A percentile compares a stretch with the other conserved stretches of the same genome.
These are phyloP conservation scores for Lordiphosa andalusiaca DNA, from an alignment of 2,888 invertebrate genomes.

Conservation along the genomic window DNA sequence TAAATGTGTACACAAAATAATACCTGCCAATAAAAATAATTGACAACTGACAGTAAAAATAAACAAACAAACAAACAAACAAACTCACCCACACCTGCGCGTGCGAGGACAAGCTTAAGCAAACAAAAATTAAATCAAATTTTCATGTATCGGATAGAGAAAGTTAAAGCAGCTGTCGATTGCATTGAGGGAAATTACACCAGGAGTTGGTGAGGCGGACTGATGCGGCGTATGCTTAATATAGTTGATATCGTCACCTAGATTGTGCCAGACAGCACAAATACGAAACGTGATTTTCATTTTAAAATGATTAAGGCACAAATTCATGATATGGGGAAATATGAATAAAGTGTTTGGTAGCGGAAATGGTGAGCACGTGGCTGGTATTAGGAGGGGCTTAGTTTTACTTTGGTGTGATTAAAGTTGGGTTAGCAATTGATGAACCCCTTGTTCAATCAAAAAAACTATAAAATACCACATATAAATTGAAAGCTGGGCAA, in stretches of 20 bases:
- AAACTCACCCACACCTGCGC: conserved; percentile 17
- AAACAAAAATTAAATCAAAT: conserved; percentile 62
- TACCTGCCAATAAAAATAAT: conserved; percentile 73
- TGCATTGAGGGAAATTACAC: conserved; percentile 48
- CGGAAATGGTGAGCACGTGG: no score
- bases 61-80: conserved; percentile 61
- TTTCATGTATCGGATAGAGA: conserved; percentile 35
- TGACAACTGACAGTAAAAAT: conserved; percentile 67
- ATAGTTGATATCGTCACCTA: conserved; percentile 60
- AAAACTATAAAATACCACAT: no score
- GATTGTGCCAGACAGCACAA: conserved; percentile 28
- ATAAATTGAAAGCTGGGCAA: background rate
- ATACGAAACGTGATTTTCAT: conserved; percentile 51
- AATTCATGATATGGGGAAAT: no score
- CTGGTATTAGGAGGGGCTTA: no score
- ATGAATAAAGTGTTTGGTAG: no score
- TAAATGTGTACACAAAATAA: conserved; percentile 66
- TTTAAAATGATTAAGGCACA: conserved; percentile 37
- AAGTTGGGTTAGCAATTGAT: no score
- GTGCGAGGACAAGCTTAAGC: conserved; percentile 10
- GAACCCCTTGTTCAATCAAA: no score
- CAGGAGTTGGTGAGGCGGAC: background rate
- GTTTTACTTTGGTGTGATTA: no score
- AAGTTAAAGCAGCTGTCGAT: conserved; percentile 70
- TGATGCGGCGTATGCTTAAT: conserved; percentile 54